Evolutionary conservation across 2,797 vertebrate species (phyloP).

Genomic region (Oryzias sinensis): DNA sequence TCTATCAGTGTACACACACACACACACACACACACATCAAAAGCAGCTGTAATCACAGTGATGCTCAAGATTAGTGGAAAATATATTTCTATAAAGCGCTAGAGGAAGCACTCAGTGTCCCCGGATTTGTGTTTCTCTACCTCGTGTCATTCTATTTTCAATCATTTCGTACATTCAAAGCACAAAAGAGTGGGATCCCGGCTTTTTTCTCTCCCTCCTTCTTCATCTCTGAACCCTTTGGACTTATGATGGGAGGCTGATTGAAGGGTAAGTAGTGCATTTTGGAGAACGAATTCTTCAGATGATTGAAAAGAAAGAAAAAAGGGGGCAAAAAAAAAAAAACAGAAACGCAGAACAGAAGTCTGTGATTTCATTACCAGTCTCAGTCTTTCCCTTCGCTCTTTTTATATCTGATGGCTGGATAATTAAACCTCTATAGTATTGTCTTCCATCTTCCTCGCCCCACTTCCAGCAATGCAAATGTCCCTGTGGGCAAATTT

Average conservation of each 20-base stretch:
- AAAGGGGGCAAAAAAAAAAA: slow-evolving; percentile 24
- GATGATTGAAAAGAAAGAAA: slow-evolving; percentile 57
- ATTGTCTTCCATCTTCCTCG: slow-evolving; percentile 80
- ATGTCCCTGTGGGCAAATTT: slow-evolving; percentile 74
- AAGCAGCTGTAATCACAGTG: slow-evolving; percentile 9
- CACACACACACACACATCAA: slow-evolving; percentile 16
- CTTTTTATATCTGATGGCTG: slow-evolving; percentile 80
- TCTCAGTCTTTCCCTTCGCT: slow-evolving; percentile 70
- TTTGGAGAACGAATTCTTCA: slow-evolving; percentile 79
- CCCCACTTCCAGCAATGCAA: slow-evolving; percentile 74
- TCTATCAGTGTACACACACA: slow-evolving; percentile 1
- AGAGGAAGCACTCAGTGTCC: slow-evolving; percentile 51
- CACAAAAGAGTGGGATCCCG: slow-evolving; percentile 63
- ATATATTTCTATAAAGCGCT: slow-evolving; percentile 32
- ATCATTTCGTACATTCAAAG: slow-evolving; percentile 63
- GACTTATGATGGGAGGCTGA: slow-evolving; percentile 74
- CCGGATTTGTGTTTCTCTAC: slow-evolving; percentile 55
- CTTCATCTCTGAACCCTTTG: slow-evolving; percentile 76
- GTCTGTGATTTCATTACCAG: slow-evolving; percentile 76
- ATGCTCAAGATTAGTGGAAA: slow-evolving; percentile 31
- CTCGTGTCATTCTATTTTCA: slow-evolving; percentile 63
- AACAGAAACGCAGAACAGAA: slow-evolving; percentile 61
- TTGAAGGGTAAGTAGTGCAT: slow-evolving; percentile 79
- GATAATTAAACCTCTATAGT: slow-evolving; percentile 85
- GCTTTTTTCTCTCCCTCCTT: slow-evolving; percentile 53